phyloP scores from a whole-genome alignment of 2,797 vertebrate species.

The Eupleurogrammus muticus region DNA sequence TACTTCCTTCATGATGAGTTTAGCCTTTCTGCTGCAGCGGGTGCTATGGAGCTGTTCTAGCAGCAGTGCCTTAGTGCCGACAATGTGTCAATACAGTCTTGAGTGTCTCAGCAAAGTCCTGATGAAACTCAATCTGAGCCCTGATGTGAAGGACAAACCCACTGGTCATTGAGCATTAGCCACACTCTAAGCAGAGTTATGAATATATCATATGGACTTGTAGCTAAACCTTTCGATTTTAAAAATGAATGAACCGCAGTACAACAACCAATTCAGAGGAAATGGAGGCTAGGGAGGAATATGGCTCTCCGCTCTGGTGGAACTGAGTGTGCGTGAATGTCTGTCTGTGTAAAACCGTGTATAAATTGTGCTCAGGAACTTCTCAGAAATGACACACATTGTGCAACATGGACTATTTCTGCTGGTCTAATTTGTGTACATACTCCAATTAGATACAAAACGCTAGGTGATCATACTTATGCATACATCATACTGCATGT shows the following conservation, averaged over 20 bases:
- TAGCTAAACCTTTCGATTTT: constrained; percentile 56
- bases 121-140: constrained; percentile 68
- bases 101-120: constrained; percentile 62
- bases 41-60: no score
- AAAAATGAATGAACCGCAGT: constrained; percentile 66
- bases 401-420: constrained; percentile 33
- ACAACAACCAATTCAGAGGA: constrained; percentile 42
- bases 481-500: no score
- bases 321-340: constrained; percentile 43
- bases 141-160: constrained; percentile 63
- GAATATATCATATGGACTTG: constrained; percentile 63
- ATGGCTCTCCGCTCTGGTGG: constrained; percentile 38
- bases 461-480: background rate
- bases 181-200: constrained; percentile 53
- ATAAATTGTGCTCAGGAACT: constrained; percentile 28
- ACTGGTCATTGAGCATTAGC: constrained; percentile 44
- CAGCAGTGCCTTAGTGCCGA: no score
- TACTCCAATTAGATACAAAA: no score
- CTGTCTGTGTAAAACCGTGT: constrained; percentile 36
- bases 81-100: constrained; percentile 28
- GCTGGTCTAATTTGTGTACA: constrained; percentile 1
- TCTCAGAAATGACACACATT: constrained; percentile 8
- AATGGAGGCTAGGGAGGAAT: constrained; percentile 33
- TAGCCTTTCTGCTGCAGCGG: no score
- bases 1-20: no score